These are phyloP conservation scores for Urocolius indicus DNA, from an alignment of 2,113 vertebrate genomes.

Conservation along the genomic window DNA sequence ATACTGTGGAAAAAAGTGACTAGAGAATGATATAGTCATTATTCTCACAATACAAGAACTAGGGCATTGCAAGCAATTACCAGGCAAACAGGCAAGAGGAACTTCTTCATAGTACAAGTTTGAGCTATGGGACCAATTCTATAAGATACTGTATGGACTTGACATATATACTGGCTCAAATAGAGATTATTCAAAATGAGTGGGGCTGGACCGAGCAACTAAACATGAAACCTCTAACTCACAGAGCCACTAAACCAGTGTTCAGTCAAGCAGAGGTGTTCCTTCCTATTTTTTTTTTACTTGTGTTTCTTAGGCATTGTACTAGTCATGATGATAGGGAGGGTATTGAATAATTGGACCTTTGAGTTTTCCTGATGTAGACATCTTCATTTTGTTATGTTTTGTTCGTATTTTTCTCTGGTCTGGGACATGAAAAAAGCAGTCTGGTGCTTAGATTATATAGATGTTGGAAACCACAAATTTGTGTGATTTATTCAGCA, in stretches of 20 bases:
- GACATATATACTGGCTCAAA: not conserved
- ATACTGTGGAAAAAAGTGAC: not conserved
- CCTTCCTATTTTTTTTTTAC: not conserved
- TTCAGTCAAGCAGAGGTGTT: not conserved
- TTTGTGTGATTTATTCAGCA: not conserved
- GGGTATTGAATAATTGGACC: not conserved
- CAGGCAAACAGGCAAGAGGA: not conserved
- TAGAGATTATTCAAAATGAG: not conserved
- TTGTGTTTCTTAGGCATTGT: not conserved
- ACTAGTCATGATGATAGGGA: not conserved
- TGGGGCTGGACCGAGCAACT: not conserved
- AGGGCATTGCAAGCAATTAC: not conserved
- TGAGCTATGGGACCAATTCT: not conserved
- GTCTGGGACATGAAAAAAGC: not conserved
- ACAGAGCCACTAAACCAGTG: not conserved
- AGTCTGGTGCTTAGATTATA: not conserved
- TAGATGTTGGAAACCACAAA: not conserved
- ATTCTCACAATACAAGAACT: not conserved
- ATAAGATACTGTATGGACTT: not conserved
- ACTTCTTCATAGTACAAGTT: not conserved
- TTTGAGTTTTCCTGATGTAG: not conserved
- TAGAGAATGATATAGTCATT: not conserved
- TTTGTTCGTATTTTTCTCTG: not conserved
- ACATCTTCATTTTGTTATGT: not conserved
- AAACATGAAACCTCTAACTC: not conserved